These are phyloP conservation scores for Andrena bicolor DNA, from an alignment of 2,888 invertebrate genomes.

Conservation along the genomic window DNA sequence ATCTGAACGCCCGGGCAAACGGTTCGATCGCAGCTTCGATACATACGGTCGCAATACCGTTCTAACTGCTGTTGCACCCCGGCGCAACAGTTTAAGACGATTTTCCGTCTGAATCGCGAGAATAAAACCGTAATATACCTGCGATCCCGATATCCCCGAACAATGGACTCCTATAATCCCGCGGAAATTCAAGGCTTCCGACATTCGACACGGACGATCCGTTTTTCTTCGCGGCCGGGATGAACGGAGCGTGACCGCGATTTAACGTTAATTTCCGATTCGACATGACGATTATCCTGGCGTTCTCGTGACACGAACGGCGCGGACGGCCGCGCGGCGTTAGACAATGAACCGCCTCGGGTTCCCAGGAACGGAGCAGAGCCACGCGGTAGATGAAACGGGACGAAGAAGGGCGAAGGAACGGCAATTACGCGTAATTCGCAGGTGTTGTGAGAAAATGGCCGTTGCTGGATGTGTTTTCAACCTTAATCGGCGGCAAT, in stretches of 20 bases:
- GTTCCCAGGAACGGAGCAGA: constrained; percentile 82
- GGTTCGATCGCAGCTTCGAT: constrained; percentile 42
- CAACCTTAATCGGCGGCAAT: constrained; percentile 83
- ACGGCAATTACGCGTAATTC: constrained; percentile 84
- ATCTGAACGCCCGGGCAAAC: constrained; percentile 13
- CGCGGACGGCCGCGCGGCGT: constrained; percentile 57
- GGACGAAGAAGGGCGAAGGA: constrained; percentile 61
- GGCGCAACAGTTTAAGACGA: constrained; percentile 26
- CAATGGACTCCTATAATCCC: constrained; percentile 46
- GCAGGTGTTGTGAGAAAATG: constrained; percentile 84
- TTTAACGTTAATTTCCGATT: constrained; percentile 79
- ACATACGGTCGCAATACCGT: constrained; percentile 13
- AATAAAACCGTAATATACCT: constrained; percentile 37
- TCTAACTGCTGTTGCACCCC: constrained; percentile 13
- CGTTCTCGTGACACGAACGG: constrained; percentile 68
- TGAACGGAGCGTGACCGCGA: constrained; percentile 46
- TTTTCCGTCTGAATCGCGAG: constrained; percentile 22
- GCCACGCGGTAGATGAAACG: constrained; percentile 66
- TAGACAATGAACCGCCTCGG: constrained; percentile 81
- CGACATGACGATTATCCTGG: constrained; percentile 80
- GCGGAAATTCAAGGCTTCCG: constrained; percentile 50
- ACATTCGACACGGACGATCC: constrained; percentile 59
- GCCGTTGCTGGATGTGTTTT: constrained; percentile 82
- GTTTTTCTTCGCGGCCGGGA: constrained; percentile 47
- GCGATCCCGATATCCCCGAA: constrained; percentile 32